Evolutionary conservation across 2,888 invertebrate species (phyloP).

Genomic region (Rosalia funebris): DNA sequence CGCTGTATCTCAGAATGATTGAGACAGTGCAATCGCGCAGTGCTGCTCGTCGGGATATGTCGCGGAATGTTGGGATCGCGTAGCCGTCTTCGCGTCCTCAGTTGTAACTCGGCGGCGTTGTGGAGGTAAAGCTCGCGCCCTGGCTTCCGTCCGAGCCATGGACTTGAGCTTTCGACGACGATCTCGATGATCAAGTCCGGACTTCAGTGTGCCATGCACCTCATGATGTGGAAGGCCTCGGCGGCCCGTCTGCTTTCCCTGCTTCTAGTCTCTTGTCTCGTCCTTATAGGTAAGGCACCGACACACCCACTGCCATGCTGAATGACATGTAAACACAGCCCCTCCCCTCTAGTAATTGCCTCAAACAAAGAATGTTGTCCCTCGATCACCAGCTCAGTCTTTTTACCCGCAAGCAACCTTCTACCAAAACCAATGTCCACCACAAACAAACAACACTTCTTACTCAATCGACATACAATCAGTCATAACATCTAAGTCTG

Average conservation of each 20-base stretch:
- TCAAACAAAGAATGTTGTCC: slow-evolving; percentile 54
- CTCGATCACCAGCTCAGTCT: background rate
- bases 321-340: slow-evolving; percentile 64
- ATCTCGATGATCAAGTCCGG: slow-evolving; percentile 59
- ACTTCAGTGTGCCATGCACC: slow-evolving; percentile 52
- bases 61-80: slow-evolving; percentile 53
- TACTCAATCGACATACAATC: too few relatives aligned
- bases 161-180: slow-evolving; percentile 57
- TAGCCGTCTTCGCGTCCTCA: slow-evolving; percentile 38
- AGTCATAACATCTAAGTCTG: too few relatives aligned
- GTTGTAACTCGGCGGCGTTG: slow-evolving; percentile 19
- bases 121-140: slow-evolving; percentile 39
- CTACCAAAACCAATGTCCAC: too few relatives aligned
- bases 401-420: background rate
- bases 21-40: slow-evolving; percentile 53
- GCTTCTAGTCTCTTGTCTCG: slow-evolving; percentile 59
- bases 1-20: slow-evolving; percentile 57
- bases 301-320: slow-evolving; percentile 62
- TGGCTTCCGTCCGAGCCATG: slow-evolving; percentile 57
- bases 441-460: too few relatives aligned
- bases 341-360: slow-evolving; percentile 59
- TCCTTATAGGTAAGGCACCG: slow-evolving; percentile 60
- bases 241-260: slow-evolving; percentile 56
- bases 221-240: slow-evolving; percentile 58
- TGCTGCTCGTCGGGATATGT: slow-evolving; percentile 49